A percentile compares a stretch with the other conserved stretches of the same genome.
Conservation (phyloP, 2,113 vertebrate genomes). For the Enhydra lutris region DNA sequence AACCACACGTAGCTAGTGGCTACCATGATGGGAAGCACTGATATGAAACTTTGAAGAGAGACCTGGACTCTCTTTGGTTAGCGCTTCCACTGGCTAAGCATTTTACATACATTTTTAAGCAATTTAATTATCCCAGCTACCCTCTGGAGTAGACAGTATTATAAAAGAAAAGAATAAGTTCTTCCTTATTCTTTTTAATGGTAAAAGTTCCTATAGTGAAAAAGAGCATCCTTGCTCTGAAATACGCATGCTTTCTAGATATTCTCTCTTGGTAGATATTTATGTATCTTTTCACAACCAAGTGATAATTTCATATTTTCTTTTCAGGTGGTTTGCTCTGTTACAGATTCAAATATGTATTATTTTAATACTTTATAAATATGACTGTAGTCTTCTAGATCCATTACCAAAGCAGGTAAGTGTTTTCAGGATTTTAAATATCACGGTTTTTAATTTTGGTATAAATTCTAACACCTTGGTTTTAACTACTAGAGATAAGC, state of each 20-base stretch:
- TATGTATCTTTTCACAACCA: conserved; percentile 2
- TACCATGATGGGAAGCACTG: not conserved
- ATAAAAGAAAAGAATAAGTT: not conserved
- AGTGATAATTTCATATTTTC: conserved; percentile 9
- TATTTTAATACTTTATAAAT: conserved; percentile 85
- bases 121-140: not conserved
- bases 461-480: not conserved
- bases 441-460: not conserved
- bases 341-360: conserved; percentile 86
- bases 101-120: not conserved
- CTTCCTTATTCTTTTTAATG: not conserved
- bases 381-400: conserved; percentile 85
- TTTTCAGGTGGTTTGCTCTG: conserved; percentile 87
- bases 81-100: not conserved
- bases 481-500: not conserved
- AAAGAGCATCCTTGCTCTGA: not conserved
- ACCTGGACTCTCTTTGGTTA: not conserved
- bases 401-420: conserved; percentile 85
- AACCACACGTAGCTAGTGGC: not conserved
- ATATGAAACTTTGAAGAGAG: not conserved
- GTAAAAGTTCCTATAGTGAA: not conserved
- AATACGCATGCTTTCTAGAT: not conserved
- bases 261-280: not conserved
- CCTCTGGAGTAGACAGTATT: not conserved
- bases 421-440: conserved; percentile 5